Percentiles rank a stretch among this genome's conserved stretches.
Conservation (phyloP, 2,888 invertebrate species). For the Drosophila atripex region DNA sequence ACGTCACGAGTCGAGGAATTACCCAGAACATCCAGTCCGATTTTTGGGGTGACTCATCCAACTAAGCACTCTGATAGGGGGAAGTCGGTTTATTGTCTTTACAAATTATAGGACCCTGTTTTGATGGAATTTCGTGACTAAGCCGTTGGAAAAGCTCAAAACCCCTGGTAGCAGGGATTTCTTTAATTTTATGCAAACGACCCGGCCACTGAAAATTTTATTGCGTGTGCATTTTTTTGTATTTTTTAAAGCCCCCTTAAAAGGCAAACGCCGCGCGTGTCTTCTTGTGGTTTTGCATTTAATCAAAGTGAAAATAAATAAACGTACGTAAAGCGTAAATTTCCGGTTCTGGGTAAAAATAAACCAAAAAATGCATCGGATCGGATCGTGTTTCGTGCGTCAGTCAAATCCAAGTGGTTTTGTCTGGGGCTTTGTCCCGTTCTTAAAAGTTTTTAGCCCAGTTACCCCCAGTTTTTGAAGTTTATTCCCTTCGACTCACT, state of each 20-base stretch:
- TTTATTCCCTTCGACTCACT: constrained; percentile 42
- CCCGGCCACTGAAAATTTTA: constrained; percentile 34
- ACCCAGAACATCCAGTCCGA: constrained; percentile 42
- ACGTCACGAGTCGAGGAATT: constrained; percentile 57
- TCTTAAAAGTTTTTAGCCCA: constrained; percentile 40
- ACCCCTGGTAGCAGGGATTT: constrained; percentile 22
- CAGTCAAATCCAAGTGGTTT: constrained; percentile 42
- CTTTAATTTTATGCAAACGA: constrained; percentile 70
- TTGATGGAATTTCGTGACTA: constrained; percentile 69
- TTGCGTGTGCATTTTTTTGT: constrained; percentile 45
- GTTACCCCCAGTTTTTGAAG: constrained; percentile 38
- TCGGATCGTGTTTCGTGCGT: constrained; percentile 60
- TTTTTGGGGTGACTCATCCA: constrained; percentile 52
- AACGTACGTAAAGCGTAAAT: constrained; percentile 58
- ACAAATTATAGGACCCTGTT: constrained; percentile 36
- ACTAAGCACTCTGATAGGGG: not conserved
- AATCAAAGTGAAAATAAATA: constrained; percentile 76
- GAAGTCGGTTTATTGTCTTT: constrained; percentile 34
- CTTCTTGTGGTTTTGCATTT: constrained; percentile 69
- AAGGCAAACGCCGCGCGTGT: constrained; percentile 65
- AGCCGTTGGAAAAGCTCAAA: constrained; percentile 53
- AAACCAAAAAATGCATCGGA: constrained; percentile 48
- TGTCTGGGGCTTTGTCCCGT: constrained; percentile 39
- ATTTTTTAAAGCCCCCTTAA: constrained; percentile 44
- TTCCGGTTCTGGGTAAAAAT: constrained; percentile 72